Evolutionary conservation across 2,113 vertebrate species (phyloP).

Genomic region (Nerophis lumbriciformis): DNA sequence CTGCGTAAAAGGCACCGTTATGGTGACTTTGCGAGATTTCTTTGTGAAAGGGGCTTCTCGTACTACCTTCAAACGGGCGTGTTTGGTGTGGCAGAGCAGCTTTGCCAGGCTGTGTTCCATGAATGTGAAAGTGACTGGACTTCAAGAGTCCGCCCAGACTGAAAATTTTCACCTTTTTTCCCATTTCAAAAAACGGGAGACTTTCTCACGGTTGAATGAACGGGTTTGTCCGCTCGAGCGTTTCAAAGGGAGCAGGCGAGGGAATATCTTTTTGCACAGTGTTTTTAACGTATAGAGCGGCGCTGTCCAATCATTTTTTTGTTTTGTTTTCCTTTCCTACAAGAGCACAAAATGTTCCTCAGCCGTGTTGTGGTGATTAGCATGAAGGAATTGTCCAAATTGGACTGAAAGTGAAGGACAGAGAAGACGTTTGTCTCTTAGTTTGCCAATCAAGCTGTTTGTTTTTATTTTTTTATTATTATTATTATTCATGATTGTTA

Average conservation of each 20-base stretch:
- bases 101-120: slow-evolving; percentile 29
- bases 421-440: slow-evolving; percentile 19
- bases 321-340: neutral
- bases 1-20: too few relatives aligned
- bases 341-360: slow-evolving; percentile 36
- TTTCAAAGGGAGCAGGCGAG: neutral
- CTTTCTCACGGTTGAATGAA: neutral
- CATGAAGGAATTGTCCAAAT: slow-evolving; percentile 3
- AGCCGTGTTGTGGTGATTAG: slow-evolving; percentile 9
- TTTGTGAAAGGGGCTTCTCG: slow-evolving; percentile 2
- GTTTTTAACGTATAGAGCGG: slow-evolving; percentile 9
- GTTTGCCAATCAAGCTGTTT: slow-evolving; percentile 33
- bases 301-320: slow-evolving; percentile 28
- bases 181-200: slow-evolving; percentile 15
- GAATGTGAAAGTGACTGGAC: slow-evolving; percentile 54
- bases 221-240: neutral
- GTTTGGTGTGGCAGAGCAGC: too few relatives aligned
- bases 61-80: too few relatives aligned
- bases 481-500: slow-evolving; percentile 14
- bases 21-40: too few relatives aligned
- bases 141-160: slow-evolving; percentile 21
- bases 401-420: slow-evolving; percentile 1
- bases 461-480: slow-evolving; percentile 10
- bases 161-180: neutral
- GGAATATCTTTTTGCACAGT: slow-evolving; percentile 10